Percentiles rank a stretch among this genome's conserved stretches.
These are phyloP conservation scores for Drosophila hamatofila DNA, from an alignment of 2,888 invertebrate species.

Conservation along the genomic window DNA sequence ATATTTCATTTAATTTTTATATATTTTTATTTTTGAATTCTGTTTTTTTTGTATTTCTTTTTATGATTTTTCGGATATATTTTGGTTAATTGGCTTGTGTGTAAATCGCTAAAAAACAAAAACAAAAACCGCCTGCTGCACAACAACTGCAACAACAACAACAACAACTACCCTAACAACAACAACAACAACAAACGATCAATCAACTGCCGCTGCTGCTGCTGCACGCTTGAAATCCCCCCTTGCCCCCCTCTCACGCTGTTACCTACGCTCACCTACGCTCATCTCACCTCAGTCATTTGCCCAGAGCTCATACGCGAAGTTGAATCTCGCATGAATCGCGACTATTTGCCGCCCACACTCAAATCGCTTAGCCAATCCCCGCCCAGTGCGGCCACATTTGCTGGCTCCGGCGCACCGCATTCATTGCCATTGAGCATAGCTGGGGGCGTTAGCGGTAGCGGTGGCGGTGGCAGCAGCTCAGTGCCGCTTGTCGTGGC, in stretches of 20 bases:
- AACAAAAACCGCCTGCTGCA: constrained; percentile 49
- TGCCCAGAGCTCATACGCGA: constrained; percentile 95
- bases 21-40: background rate
- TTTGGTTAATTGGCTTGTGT: constrained; percentile 69
- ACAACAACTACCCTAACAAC: constrained; percentile 15
- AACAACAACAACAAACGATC: constrained; percentile 19
- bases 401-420: constrained; percentile 33
- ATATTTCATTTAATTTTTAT: constrained; percentile 7
- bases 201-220: constrained; percentile 39
- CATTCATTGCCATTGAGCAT: constrained; percentile 51
- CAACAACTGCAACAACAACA: constrained; percentile 28
- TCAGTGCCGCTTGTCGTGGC: constrained; percentile 71
- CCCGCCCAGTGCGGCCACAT: constrained; percentile 72
- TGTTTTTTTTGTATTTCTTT: constrained; percentile 39
- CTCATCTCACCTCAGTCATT: constrained; percentile 88
- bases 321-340: constrained; percentile 94
- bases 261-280: background rate
- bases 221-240: constrained; percentile 39
- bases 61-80: constrained; percentile 47
- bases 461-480: constrained; percentile 45
- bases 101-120: constrained; percentile 49
- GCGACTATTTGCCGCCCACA: constrained; percentile 91
- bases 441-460: constrained; percentile 33
- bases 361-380: constrained; percentile 83
- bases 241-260: background rate